Evolutionary conservation across 2,888 invertebrate species (phyloP).

Genomic region (Drosophila conformis): DNA sequence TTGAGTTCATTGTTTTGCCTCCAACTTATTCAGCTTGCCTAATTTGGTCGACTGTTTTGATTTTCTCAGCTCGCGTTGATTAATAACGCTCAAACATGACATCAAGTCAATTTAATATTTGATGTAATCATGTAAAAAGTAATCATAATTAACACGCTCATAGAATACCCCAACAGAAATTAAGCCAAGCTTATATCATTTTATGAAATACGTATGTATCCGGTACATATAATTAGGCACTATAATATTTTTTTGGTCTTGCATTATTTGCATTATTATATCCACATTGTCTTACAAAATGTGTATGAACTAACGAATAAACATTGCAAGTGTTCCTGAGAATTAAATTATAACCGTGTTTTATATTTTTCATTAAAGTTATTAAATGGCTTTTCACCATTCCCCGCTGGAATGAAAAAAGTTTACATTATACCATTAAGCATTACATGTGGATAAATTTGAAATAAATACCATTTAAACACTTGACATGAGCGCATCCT

Average conservation of each 20-base stretch:
- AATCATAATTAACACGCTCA: background rate
- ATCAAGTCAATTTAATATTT: slow-evolving; percentile 27
- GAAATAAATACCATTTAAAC: slow-evolving; percentile 39
- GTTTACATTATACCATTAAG: slow-evolving; percentile 4
- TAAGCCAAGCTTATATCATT: background rate
- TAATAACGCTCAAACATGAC: slow-evolving; percentile 36
- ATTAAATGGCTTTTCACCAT: background rate
- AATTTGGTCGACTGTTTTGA: slow-evolving; percentile 50
- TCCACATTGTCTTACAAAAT: background rate
- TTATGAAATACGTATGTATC: background rate
- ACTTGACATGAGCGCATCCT: slow-evolving; percentile 51
- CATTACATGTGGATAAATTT: slow-evolving; percentile 29
- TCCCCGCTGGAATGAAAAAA: background rate
- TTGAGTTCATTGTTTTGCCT: slow-evolving; percentile 48
- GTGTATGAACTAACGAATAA: too few species aligned
- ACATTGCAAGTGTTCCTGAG: background rate
- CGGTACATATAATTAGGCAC: background rate
- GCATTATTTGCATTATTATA: background rate
- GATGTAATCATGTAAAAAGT: slow-evolving; percentile 10
- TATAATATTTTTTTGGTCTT: too few species aligned
- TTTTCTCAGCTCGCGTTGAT: slow-evolving; percentile 44
- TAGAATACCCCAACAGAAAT: background rate
- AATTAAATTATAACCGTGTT: background rate
- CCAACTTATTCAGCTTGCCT: slow-evolving; percentile 38
- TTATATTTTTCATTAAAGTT: background rate